phyloP scores from a whole-genome alignment of 1,140 invertebrate genomes.

The Bombus picipes region DNA sequence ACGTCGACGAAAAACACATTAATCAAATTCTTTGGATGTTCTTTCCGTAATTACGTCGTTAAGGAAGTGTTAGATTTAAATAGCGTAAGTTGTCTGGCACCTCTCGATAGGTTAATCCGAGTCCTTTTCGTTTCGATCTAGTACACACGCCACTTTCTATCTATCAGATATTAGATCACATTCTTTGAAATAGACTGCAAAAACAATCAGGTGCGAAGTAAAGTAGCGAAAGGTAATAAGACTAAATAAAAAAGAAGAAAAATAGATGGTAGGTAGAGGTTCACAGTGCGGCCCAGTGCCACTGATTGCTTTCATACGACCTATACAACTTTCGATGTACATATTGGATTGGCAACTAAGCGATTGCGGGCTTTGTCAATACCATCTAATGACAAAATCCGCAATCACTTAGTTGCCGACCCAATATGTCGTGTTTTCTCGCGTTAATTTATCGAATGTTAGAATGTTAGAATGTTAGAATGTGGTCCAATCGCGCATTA shows the following conservation, averaged over 20 bases:
- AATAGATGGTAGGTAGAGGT: neutral
- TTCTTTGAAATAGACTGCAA: too few relatives aligned
- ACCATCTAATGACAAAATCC: too few relatives aligned
- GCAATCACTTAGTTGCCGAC: too few relatives aligned
- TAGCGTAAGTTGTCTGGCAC: too few relatives aligned
- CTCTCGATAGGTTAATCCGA: neutral
- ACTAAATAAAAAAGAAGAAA: neutral
- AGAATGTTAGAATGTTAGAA: neutral
- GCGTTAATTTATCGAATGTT: neutral
- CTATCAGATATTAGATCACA: too few relatives aligned
- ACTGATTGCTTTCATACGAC: neutral
- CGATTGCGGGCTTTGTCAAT: accelerated
- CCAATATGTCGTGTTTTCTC: neutral
- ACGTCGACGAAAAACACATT: neutral
- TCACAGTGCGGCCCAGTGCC: neutral
- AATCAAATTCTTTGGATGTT: neutral
- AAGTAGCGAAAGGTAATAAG: too few relatives aligned
- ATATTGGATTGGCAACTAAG: too few relatives aligned
- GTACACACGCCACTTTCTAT: neutral
- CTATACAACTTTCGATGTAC: neutral
- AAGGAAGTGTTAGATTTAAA: neutral
- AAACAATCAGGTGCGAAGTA: too few relatives aligned
- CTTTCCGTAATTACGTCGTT: neutral
- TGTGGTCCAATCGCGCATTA: neutral
- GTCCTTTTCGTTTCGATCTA: neutral